Conservation (phyloP, 2,888 invertebrate genomes). For the Drosophila anceps region DNA sequence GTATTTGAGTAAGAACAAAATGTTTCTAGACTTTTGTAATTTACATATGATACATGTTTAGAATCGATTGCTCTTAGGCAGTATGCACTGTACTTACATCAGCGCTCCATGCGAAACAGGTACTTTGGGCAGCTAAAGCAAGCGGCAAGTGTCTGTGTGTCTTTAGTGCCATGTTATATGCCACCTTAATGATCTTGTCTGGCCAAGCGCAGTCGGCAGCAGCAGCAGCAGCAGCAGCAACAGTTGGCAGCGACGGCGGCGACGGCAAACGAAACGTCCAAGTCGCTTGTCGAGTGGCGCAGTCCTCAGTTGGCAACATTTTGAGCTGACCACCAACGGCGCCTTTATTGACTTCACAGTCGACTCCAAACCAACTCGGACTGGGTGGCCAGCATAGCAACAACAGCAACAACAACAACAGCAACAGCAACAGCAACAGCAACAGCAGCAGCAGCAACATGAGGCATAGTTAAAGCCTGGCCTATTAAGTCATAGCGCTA, state of each 20-base stretch:
- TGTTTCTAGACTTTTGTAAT: neutral
- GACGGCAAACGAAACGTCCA: conserved; percentile 39
- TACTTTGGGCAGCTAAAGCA: conserved; percentile 64
- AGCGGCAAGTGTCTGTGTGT: conserved; percentile 77
- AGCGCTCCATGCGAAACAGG: conserved; percentile 71
- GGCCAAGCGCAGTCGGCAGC: conserved; percentile 57
- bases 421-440: conserved; percentile 20
- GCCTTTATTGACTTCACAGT: conserved; percentile 83
- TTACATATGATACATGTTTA: neutral
- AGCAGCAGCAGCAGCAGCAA: conserved; percentile 30
- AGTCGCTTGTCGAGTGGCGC: conserved; percentile 53
- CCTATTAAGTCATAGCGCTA: conserved; percentile 84
- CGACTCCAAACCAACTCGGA: conserved; percentile 49
- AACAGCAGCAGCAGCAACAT: conserved; percentile 30
- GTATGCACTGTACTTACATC: conserved; percentile 45
- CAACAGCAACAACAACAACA: conserved; percentile 36
- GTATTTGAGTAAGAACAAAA: too few relatives aligned
- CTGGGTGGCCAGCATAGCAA: conserved; percentile 54
- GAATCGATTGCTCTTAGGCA: conserved; percentile 12
- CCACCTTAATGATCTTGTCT: conserved; percentile 85
- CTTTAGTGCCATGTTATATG: conserved; percentile 82
- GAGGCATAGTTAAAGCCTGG: conserved; percentile 63
- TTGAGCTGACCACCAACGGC: conserved; percentile 82
- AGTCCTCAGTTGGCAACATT: conserved; percentile 73
- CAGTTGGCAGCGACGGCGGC: conserved; percentile 19